A percentile compares a stretch with the other conserved stretches of the same genome.
These are phyloP conservation scores for Eristalinus sepulchralis DNA, from an alignment of 2,888 invertebrate species.

Conservation along the genomic window DNA sequence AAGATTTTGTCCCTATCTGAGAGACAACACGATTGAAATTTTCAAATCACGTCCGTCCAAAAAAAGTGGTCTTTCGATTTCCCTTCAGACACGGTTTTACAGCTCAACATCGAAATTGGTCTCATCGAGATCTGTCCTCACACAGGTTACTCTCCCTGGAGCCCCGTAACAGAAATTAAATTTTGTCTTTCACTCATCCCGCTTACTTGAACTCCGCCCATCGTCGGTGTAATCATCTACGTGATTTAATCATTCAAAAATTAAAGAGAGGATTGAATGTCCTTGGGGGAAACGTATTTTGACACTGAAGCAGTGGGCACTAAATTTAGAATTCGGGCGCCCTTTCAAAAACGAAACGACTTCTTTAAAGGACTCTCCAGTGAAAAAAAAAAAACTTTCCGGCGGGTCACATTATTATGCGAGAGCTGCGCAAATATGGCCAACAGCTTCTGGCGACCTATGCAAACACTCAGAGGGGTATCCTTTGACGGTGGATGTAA, in stretches of 20 bases:
- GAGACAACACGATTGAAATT: no score
- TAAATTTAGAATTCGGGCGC: no score
- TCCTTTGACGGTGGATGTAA: neutral
- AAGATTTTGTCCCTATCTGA: no score
- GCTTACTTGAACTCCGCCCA: neutral
- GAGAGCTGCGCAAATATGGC: neutral
- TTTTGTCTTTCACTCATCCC: neutral
- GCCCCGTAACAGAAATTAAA: neutral
- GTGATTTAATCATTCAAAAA: neutral
- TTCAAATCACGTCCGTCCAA: no score
- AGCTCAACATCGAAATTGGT: neutral
- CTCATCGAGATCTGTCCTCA: neutral
- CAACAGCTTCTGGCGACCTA: neutral
- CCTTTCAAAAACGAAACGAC: no score
- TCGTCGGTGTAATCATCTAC: neutral
- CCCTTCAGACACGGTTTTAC: neutral
- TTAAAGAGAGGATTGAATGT: neutral
- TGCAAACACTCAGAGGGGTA: neutral
- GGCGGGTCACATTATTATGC: neutral
- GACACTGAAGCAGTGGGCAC: neutral
- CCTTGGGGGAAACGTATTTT: neutral
- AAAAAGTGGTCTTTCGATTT: neutral
- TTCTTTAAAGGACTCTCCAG: no score
- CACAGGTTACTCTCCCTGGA: neutral
- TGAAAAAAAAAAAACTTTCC: neutral